Conservation (phyloP, 2,113 vertebrate species). For the Oryzias celebensis region DNA sequence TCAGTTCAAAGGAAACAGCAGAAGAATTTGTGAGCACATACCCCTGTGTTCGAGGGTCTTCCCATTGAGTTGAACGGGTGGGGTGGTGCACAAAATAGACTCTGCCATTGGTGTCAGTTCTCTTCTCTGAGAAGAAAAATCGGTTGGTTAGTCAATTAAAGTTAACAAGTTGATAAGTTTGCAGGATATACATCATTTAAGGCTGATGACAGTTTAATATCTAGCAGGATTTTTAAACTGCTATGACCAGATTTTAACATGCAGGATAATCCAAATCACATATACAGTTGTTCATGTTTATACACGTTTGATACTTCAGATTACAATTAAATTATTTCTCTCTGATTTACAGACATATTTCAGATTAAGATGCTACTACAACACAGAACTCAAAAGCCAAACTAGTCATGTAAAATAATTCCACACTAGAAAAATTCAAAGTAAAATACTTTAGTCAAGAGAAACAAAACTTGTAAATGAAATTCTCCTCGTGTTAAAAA, state of each 20-base stretch:
- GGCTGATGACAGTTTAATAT: no score
- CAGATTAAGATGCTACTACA: background rate
- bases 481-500: background rate
- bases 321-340: background rate
- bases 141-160: background rate
- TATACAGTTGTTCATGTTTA: no score
- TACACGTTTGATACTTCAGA: no score
- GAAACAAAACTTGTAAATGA: no score
- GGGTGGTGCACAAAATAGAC: constrained; percentile 98
- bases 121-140: constrained; percentile 82
- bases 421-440: no score
- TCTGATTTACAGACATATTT: background rate
- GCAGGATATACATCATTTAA: background rate
- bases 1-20: background rate
- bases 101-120: constrained; percentile 92
- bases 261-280: no score
- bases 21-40: background rate
- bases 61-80: constrained; percentile 95
- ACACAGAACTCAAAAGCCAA: no score
- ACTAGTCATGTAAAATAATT: no score
- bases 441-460: no score
- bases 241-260: no score
- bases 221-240: no score
- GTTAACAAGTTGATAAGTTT: background rate
- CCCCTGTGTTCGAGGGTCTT: constrained; percentile 95